phyloP scores from a whole-genome alignment of 2,888 invertebrate species.

The Eulithis testata region DNA sequence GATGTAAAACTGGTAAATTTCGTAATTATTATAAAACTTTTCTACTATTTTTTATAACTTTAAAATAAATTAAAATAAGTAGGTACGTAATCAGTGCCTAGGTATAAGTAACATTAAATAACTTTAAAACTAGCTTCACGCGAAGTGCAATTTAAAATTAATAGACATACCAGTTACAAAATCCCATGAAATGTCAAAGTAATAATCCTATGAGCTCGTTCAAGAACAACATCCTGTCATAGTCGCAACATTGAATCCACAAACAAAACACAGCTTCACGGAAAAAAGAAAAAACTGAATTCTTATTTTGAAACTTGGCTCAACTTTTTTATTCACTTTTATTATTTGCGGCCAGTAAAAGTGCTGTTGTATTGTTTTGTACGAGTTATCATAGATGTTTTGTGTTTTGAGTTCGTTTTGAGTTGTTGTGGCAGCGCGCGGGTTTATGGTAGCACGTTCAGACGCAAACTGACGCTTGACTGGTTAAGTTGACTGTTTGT shows the following conservation, averaged over 20 bases:
- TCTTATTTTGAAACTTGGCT: slow-evolving; percentile 18
- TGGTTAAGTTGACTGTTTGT: slow-evolving; percentile 9
- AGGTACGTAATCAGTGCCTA: no score
- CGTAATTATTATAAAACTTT: no score
- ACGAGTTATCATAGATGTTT: slow-evolving; percentile 19
- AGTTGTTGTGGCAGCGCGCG: neutral
- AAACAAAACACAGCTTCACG: slow-evolving; percentile 72
- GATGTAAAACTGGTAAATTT: no score
- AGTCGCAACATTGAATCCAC: slow-evolving; percentile 66
- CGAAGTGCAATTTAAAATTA: neutral
- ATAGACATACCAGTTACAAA: slow-evolving; percentile 67
- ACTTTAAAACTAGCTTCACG: slow-evolving; percentile 1
- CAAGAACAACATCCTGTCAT: slow-evolving; percentile 74
- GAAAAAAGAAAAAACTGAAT: slow-evolving; percentile 47
- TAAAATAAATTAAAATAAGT: no score
- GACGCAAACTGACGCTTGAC: slow-evolving; percentile 21
- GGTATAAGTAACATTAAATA: neutral
- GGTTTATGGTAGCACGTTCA: slow-evolving; percentile 6
- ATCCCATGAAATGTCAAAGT: slow-evolving; percentile 75
- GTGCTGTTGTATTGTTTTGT: slow-evolving; percentile 2
- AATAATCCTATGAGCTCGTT: slow-evolving; percentile 60
- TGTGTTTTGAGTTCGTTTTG: slow-evolving; percentile 1
- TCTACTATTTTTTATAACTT: no score
- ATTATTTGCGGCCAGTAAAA: neutral
- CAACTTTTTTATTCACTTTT: slow-evolving; percentile 42